Conservation (phyloP, 2,888 invertebrate genomes). For the Pandemis cinnamomeana region DNA sequence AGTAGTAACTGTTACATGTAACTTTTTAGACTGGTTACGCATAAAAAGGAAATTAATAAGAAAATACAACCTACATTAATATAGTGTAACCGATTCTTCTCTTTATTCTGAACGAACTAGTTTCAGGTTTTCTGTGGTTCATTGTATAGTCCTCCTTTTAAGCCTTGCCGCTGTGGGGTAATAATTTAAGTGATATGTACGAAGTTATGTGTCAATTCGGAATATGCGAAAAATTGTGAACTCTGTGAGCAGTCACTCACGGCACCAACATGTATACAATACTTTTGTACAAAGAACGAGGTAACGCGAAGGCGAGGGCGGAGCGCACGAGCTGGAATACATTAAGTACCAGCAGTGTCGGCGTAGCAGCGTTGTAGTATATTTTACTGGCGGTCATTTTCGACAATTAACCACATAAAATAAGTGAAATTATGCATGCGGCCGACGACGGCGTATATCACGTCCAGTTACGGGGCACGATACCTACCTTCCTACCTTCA, state of each 20-base stretch:
- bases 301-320: conserved; percentile 66
- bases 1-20: too few species aligned
- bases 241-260: conserved; percentile 2
- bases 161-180: too few species aligned
- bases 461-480: conserved; percentile 84
- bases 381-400: conserved; percentile 84
- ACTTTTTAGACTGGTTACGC: too few species aligned
- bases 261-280: conserved; percentile 38
- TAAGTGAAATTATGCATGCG: conserved; percentile 85
- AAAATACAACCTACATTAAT: too few species aligned
- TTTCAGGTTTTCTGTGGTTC: too few species aligned
- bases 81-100: too few species aligned
- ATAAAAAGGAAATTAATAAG: too few species aligned
- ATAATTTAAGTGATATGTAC: background rate
- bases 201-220: background rate
- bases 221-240: background rate
- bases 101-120: too few species aligned
- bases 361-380: conserved; percentile 77
- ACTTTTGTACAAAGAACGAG: conserved; percentile 62
- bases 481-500: conserved; percentile 72
- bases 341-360: conserved; percentile 77
- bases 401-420: conserved; percentile 85
- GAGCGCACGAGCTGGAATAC: conserved; percentile 75
- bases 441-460: conserved; percentile 84
- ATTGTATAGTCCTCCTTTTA: too few species aligned